A percentile compares a stretch with the other conserved stretches of the same genome.
phyloP scores from a whole-genome alignment of 2,797 vertebrate species.

The Sebastes miniatus region DNA sequence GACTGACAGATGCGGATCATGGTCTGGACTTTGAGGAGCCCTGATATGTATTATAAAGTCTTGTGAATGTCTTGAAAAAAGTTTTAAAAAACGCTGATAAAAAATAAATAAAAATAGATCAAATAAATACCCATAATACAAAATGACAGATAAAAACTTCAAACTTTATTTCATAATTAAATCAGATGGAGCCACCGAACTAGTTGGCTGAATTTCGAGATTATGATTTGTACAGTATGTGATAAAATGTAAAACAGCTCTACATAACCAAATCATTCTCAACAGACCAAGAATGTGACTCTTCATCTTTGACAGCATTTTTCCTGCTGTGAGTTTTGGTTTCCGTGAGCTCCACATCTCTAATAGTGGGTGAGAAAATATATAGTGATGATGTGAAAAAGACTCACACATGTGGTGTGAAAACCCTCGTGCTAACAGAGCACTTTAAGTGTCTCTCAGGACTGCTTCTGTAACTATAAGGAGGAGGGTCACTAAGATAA shows the following conservation, averaged over 20 bases:
- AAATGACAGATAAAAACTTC: not conserved
- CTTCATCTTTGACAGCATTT: not conserved
- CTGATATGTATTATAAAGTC: not conserved
- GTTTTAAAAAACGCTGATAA: fast-evolving
- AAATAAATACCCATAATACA: not conserved
- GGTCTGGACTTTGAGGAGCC: too few species aligned
- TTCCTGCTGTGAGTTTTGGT: not conserved
- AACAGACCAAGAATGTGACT: not conserved
- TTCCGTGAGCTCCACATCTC: not conserved
- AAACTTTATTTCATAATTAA: not conserved
- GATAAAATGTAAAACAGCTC: not conserved
- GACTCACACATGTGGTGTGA: conserved; percentile 3
- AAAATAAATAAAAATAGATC: not conserved
- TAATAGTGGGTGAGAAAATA: conserved; percentile 11
- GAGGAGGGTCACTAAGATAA: not conserved
- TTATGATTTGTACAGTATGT: not conserved
- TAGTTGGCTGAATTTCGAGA: not conserved
- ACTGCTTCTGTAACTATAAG: conserved; percentile 13
- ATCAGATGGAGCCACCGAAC: not conserved
- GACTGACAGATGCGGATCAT: fast-evolving
- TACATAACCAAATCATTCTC: not conserved
- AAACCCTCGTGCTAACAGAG: conserved; percentile 1
- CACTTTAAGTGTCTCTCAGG: not conserved
- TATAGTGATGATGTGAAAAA: conserved; percentile 7
- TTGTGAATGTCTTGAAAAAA: not conserved